Evolutionary conservation across 1,140 invertebrate genomes (phyloP).

Genomic region (Zophobas morio): DNA sequence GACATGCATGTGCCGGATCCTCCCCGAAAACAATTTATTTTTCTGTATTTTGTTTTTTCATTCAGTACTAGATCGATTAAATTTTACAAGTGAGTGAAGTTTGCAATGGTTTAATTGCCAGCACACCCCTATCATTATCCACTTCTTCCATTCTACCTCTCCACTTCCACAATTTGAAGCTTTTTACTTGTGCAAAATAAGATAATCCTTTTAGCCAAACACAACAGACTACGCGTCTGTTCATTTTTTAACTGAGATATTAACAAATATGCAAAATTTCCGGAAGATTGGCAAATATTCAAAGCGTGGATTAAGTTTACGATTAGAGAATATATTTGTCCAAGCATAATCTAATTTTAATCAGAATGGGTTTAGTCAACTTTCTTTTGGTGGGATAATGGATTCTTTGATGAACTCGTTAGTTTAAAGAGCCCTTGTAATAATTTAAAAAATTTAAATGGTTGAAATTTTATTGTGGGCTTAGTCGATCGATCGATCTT

Average conservation of each 20-base stretch:
- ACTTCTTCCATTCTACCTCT: slow-evolving; percentile 34
- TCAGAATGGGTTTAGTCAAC: not conserved
- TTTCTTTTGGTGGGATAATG: not conserved
- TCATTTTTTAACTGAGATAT: not conserved
- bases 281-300: not conserved
- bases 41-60: not conserved
- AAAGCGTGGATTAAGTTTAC: not conserved
- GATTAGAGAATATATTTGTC: not conserved
- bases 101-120: slow-evolving; percentile 22
- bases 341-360: not conserved
- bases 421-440: no score
- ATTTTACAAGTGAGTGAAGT: slow-evolving; percentile 35
- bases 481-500: no score
- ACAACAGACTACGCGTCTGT: not conserved
- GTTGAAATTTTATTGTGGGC: not conserved
- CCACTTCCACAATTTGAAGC: slow-evolving; percentile 8
- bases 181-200: slow-evolving; percentile 1
- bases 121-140: slow-evolving; percentile 33
- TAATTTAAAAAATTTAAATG: no score
- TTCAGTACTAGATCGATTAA: slow-evolving; percentile 3
- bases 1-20: not conserved
- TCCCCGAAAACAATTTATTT: not conserved
- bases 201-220: not conserved
- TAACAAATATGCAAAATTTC: not conserved
- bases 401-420: no score